Evolutionary conservation across 2,888 invertebrate species (phyloP), one percentile per base, ranked within the genome.

Genomic region (Pocota personata): DNA sequence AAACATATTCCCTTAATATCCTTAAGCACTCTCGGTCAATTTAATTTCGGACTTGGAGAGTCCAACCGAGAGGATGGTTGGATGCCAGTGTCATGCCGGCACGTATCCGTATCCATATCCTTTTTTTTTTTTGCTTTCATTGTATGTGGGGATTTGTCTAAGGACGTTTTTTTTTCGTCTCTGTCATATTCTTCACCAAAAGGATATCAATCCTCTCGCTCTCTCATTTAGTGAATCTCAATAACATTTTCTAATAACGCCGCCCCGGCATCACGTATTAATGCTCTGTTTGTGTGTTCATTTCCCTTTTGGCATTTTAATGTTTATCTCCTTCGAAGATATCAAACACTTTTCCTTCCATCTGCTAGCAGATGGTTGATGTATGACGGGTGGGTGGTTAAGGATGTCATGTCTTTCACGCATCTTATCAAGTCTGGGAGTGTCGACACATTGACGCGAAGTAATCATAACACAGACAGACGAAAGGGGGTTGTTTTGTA

Each of bases 11-110:
- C 82, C 86, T 76, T 86, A 86, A 86, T 86, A 86, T 76, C 86
- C 86, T 82, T 82, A 86, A 86, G 86, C 86, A 86, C 86, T 86
- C 82, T 86, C 82, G 86, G 86, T 86, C 86, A 86, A 86, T 86
- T 86, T 86, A 80, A 86, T 86, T 86, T 82, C 80, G 86, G 82
- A 86, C 86, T 84, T 82, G 27, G 58, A 71, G 69, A 52, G 57
- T 57, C 69, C 37, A 12, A 55, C 50, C 30, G 12, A n/a, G 32
- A 57, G 60, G 75, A 40, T 24, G 32, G 16, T 57, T 35, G 57
- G 48, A 37, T 37, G 67, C 35, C 14, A 50, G 40, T 30, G 40
- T 12, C 57, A 80, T 60, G 82, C 76, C 37, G 69, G 76, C 84
- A 78, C 84, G 80, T 80, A 75, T 78, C 73, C 57, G 46, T 48